Percentiles rank a stretch among this genome's conserved stretches.
Evolutionary conservation across 2,113 vertebrate genomes (phyloP).

Genomic region (Sterna hirundo): DNA sequence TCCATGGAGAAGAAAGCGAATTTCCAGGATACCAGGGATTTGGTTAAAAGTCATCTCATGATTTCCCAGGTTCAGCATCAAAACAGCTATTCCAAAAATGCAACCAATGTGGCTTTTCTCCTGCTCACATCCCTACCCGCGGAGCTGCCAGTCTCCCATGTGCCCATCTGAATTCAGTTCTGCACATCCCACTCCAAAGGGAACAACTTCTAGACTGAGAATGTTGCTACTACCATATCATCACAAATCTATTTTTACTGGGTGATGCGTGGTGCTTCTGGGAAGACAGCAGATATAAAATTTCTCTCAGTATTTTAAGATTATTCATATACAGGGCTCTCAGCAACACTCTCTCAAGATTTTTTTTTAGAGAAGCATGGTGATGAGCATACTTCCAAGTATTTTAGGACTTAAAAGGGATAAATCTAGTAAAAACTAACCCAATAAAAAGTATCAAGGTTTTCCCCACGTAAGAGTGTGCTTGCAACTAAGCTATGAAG

Average conservation of each 20-base stretch:
- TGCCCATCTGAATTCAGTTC: slow-evolving; percentile 6
- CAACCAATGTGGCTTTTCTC: neutral
- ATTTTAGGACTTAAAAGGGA: neutral
- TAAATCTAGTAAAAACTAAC: neutral
- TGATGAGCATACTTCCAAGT: neutral
- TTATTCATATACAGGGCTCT: neutral
- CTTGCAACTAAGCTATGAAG: neutral
- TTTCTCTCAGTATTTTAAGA: slow-evolving; percentile 10
- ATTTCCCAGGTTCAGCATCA: slow-evolving; percentile 31
- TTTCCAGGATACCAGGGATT: slow-evolving; percentile 12
- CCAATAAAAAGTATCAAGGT: neutral
- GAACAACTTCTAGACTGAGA: slow-evolving; percentile 25
- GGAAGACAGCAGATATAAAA: neutral
- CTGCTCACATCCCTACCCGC: neutral
- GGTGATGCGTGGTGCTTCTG: neutral
- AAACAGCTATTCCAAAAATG: slow-evolving; percentile 49
- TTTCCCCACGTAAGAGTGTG: neutral
- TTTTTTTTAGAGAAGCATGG: neutral
- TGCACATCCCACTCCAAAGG: slow-evolving; percentile 19
- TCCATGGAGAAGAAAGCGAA: neutral
- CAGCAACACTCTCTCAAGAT: neutral
- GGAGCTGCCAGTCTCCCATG: slow-evolving; percentile 17
- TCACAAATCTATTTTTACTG: slow-evolving; percentile 49
- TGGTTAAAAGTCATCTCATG: neutral
- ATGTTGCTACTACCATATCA: slow-evolving; percentile 9